Conservation (phyloP, 2,113 vertebrate species). For the Prionailurus viverrinus region DNA sequence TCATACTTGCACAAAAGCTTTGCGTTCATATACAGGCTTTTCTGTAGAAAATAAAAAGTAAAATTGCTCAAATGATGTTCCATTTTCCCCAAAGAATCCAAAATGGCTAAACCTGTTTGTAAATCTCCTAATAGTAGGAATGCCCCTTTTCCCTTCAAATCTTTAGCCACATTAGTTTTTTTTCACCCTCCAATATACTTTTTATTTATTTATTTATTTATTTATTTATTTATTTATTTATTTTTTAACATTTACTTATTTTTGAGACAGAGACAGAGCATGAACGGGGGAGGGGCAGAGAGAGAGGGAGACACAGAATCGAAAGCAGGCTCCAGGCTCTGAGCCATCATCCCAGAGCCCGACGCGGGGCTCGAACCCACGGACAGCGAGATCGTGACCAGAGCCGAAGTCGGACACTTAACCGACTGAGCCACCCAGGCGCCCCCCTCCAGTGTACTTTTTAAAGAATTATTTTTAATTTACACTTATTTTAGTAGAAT, state of each 20-base stretch:
- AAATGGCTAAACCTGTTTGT: neutral
- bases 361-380: rapidly evolving
- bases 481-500: neutral
- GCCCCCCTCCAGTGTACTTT: neutral
- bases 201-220: neutral
- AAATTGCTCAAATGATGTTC: neutral
- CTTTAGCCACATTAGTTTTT: neutral
- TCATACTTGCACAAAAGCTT: neutral
- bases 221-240: neutral
- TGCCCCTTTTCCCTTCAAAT: neutral
- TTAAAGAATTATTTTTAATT: neutral
- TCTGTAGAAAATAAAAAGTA: neutral
- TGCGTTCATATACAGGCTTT: neutral
- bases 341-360: too few species aligned
- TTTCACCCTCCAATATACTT: neutral
- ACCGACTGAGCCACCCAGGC: too few species aligned
- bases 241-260: too few species aligned
- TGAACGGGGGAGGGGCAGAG: too few species aligned
- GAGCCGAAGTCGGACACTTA: too few species aligned
- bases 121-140: neutral
- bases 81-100: neutral
- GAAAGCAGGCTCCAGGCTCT: too few species aligned
- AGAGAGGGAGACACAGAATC: too few species aligned
- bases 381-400: too few species aligned
- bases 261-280: too few species aligned